phyloP scores from a whole-genome alignment of 2,888 invertebrate genomes.

The Eugnorisma glareosa region DNA sequence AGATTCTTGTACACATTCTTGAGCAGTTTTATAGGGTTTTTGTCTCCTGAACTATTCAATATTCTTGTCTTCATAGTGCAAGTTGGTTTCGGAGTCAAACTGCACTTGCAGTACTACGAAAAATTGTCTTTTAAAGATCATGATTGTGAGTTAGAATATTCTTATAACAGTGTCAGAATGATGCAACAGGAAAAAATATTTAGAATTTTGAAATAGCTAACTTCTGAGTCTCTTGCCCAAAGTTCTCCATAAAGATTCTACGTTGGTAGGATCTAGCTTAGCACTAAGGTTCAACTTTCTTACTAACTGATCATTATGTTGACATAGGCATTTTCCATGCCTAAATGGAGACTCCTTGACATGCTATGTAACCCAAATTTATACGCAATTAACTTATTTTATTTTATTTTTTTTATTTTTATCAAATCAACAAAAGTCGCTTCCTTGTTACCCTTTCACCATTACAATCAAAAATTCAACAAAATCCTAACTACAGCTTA shows the following conservation, averaged over 20 bases:
- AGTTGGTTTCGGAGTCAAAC: neutral
- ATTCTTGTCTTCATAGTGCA: neutral
- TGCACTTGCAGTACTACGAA: neutral
- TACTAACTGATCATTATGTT: too few relatives aligned
- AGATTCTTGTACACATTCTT: neutral
- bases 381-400: too few relatives aligned
- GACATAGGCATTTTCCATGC: too few relatives aligned
- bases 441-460: neutral
- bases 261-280: neutral
- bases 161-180: neutral
- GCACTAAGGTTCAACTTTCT: neutral
- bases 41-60: neutral
- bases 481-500: neutral
- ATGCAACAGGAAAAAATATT: neutral
- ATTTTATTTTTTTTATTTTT: too few relatives aligned
- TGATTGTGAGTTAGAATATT: neutral
- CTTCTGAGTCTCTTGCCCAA: neutral
- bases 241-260: neutral
- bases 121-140: neutral
- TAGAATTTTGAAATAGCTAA: neutral
- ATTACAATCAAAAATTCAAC: constrained; percentile 2
- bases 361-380: too few relatives aligned
- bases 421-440: neutral
- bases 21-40: neutral
- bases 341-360: too few relatives aligned